Base-by-base conservation (phyloP, 2,888 invertebrate genomes). In the Exocentrus adspersus region DNA sequence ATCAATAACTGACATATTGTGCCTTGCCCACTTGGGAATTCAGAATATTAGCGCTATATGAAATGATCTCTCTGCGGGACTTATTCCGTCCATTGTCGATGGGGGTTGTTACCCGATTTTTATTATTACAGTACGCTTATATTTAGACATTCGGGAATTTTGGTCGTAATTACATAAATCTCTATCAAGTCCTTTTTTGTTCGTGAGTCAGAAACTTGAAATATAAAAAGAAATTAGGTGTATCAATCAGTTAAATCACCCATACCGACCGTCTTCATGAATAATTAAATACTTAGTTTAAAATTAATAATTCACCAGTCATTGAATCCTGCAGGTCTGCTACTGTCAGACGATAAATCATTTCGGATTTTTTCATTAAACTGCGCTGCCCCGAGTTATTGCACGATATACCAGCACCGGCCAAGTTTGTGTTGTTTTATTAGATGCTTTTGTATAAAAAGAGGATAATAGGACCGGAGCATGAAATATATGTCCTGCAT, bases 371-470 rank as follows among this genome's bases (percentile, higher is more conserved):
- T 48, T 37, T 37, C 37, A 28, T 28, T 16, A 30, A 28, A 28
- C 48, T 48, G 28, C 48, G 12, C 7, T 28, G 20, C 28, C 12
- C 28, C 28, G 24, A 48, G 48, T 28, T 46, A 46, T 48, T 28
- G 17, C 24, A 28, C 28, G 48, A 24, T 48, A 24, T 12, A 14
- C 48, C 28, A 28, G 14, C 17, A 14, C 48, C 28, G 48, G 14
- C 17, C 48, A 24, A 48, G 9, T 48, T 28, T 10, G 16, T 16
- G 28, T 30, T 28, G 28, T 48, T 48, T 48, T 48, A 48, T 30
- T 48, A 30, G 48, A 48, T n/a, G 3, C 10, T 48, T 24, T 48
- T 7, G 28, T 48, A 48, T 48, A 30, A 48, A 48, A 48, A 30
- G 37, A 14, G 17, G 14, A 48, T 16, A 24, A 16, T 14, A 16